Evolutionary conservation across 1,140 invertebrate species (phyloP), one percentile per base, ranked within the genome.

Genomic region (Ectropis grisescens): DNA sequence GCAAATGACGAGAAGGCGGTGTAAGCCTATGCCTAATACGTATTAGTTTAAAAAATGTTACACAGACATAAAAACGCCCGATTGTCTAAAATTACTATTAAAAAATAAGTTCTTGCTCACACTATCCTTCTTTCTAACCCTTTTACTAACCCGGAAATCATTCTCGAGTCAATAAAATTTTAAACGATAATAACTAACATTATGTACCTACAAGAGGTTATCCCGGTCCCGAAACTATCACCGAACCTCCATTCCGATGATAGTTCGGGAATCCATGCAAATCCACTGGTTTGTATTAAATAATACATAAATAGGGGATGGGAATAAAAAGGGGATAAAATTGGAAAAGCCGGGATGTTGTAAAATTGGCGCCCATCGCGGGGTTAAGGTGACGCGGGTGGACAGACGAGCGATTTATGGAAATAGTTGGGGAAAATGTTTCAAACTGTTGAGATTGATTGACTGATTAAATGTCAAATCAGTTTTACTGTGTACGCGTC

Each of bases 301-400:
- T 74, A 74, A 70, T 70, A 60, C 52, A 75, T 69, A 67, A 64
- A 56, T 59, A 52, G 33, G 43, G 38, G 58, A 44, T 56, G 54
- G 54, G 33, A 64, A 66, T 66, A 58, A 61, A 62, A 65, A 64
- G 55, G 64, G 61, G 69, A 75, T 75, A 71, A 71, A 74, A 67
- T 69, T 68, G 55, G 61, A 38, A 29, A 25, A 37, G 35, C 41
- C 31, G 46, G 41, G 56, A n/a, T n/a, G n/a, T 58, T 69, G 55
- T 60, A 68, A 66, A 69, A 65, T 53, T 55, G 39, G 44, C 32
- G 46, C 36, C 36, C 33, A 49, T 29, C 33, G 32, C 45, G 56
- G 57, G 59, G 62, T 64, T 69, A 54, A 61, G 41, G 37, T 43
- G 47, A 51, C 40, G 27, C 14, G 11, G 36, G 29, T 32, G 37